These are phyloP conservation scores for Candidula unifasciata DNA, from an alignment of 2,888 invertebrate genomes.

Conservation along the genomic window DNA sequence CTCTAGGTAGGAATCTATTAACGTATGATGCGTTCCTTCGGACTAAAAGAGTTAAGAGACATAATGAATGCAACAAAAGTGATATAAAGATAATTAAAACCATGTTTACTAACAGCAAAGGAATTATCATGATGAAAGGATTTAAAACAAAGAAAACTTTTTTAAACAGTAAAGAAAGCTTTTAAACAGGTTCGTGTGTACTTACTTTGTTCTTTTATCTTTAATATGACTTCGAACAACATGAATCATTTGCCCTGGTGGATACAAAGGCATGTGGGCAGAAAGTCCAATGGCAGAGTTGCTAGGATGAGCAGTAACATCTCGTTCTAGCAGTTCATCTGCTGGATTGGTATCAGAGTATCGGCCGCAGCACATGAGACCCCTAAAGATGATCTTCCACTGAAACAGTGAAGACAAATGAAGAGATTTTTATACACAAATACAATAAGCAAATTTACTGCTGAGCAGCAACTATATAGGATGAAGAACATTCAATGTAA, in stretches of 20 bases:
- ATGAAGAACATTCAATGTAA: too few relatives aligned
- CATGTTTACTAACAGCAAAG: too few relatives aligned
- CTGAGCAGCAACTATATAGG: too few relatives aligned
- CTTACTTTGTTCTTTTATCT: constrained; percentile 78
- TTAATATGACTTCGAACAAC: constrained; percentile 90
- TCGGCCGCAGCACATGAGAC: constrained; percentile 81
- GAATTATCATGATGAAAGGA: too few relatives aligned
- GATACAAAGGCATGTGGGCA: constrained; percentile 87
- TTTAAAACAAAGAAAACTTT: too few relatives aligned
- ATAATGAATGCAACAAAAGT: too few relatives aligned
- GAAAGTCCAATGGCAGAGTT: constrained; percentile 84
- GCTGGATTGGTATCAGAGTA: constrained; percentile 56
- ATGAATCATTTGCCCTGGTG: constrained; percentile 91
- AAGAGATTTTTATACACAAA: neutral
- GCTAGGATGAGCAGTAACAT: constrained; percentile 76
- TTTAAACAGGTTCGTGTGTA: neutral
- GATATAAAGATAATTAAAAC: too few relatives aligned
- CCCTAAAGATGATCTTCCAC: constrained; percentile 92
- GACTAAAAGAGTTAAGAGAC: too few relatives aligned
- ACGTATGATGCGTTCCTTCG: too few relatives aligned
- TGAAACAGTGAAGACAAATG: constrained; percentile 75
- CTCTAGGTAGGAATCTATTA: too few relatives aligned
- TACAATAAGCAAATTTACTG: neutral
- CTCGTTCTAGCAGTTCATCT: constrained; percentile 67
- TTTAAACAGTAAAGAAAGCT: too few relatives aligned